Base-by-base conservation (phyloP, 2,797 vertebrate genomes). In the Hapalemur alaotrensis region DNA sequence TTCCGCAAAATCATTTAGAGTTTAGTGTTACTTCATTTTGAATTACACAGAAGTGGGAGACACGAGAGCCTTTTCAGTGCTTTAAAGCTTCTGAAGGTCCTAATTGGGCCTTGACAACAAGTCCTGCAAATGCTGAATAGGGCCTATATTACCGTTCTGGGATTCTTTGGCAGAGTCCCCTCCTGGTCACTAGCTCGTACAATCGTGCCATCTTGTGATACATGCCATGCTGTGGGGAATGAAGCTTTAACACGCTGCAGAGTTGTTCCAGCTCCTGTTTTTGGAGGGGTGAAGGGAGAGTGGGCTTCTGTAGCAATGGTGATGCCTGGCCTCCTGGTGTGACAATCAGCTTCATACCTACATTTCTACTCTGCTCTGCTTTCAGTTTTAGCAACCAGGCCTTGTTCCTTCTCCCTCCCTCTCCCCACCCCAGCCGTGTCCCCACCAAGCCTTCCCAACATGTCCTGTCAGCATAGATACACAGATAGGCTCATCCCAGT, bases 151-250 rank as follows among this genome's bases (percentile, higher is more conserved):
- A 82, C 50, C 28, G 1, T 32, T 65, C 41, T n/a, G 61, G 11
- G 25, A 52, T 52, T 8, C 18, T 95, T 81, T 30, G 9, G 28
- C 10, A 11, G 28, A 85, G 46, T 20, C 28, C 10, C 8, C 12
- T 85, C 63, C 48, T 1, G 14, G 25, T 30, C 50, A 72, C 22
- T 3, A 80, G 32, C 30, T 80, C 63, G 3, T 82, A 70, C 91
- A 96, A 59, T 82, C 73, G 54, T 3, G 38, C 89, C 94, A 96
- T 76, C 91, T 97, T 41, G 91, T 94, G 85, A 76, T 84, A 25
- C 0, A 2, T 6, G 1, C 38, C 81, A 2, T 52, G 67, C 23
- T 38, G 35, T 84, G 69, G 69, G 32, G 30, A 89, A 38, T 78
- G 76, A 54, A 1, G 32, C 79, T 81, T 93, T 54, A 70, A 57